Evolutionary conservation across 2,113 vertebrate species (phyloP), one percentile per base, ranked within the genome.

Genomic region (Mobula birostris): DNA sequence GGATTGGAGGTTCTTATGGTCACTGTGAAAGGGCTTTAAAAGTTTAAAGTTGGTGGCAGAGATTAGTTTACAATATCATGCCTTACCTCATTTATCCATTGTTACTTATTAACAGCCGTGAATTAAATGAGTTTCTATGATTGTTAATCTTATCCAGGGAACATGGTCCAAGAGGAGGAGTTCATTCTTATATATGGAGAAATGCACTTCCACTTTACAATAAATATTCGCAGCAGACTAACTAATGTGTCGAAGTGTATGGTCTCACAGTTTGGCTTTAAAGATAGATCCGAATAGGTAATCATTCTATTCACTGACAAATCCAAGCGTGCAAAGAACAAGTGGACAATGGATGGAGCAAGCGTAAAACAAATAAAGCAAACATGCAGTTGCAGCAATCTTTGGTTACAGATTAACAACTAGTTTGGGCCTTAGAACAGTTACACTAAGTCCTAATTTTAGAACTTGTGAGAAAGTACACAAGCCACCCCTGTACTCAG

Each of bases 381-480:
- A 90, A 63, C 66, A 90, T 90, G 85, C 14, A 32, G 29, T 66
- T 90, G 66, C 61, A 90, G 29, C 63, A 90, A 66, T 66, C 85
- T 90, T 66, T 90, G 29, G 85, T 90, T 90, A 90, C 85, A 90
- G 61, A 90, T 90, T 90, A 90, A 90, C 85, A 90, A 90, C n/a
- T 19, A 17, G 66, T 17, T 90, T 90, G 14, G 85, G 32, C 19
- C 85, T 90, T 63, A 19, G 85, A n/a, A 90, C 61, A 68, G 63
- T 32, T 90, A 68, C 85, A 66, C 85, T 90, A 63, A 90, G 32
- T 17, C 85, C 32, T 90, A 90, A 90, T 66, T 66, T 29, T 90
- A 66, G 61, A 90, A 66, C n/a, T n/a, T 68, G 29, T 19, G n/a
- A 68, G 63, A 15, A 90, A 90, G 19, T n/a, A 2, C 63, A 6